Evolutionary conservation across 2,888 invertebrate genomes (phyloP), one percentile per base, ranked within the genome.

Genomic region (Amblyjoppa proteus): DNA sequence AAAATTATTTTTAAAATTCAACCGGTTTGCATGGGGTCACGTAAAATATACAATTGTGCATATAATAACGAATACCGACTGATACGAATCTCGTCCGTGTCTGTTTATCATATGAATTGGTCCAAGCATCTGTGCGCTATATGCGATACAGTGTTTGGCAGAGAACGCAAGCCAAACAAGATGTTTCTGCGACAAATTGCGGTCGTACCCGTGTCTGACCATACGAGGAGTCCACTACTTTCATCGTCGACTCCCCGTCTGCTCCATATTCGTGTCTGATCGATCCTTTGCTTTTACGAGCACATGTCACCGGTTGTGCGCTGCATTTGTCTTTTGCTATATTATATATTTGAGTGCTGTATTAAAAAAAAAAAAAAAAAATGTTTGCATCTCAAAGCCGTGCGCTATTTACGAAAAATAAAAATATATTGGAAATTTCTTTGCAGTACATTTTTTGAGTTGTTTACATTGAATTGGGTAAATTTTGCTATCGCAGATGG

Each of bases 191-290:
- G 82, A 41, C 45, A 69, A 45, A 38, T 69, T 25, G 25, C n/a
- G 51, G 68, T 28, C 13, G 56, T 16, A 25, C 2, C 58, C 34
- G 56, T n/a, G 81, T 70, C 81, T 51, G 81, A 70, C 69, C 58
- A 49, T 51, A 51, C 75, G 20, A 38, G 49, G 69, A 81, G 25
- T 38, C 45, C 25, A 73, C 80, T 81, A 84, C 84, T 81, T 71
- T 56, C 28, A 11, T 28, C 66, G 11, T 38, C 41, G 20, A 56
- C 16, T 56, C n/a, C 28, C 45, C 28, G 28, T 20, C 41, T 69
- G 20, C 68, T 56, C 49, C 38, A 25, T 53, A 71, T 66, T 71
- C 61, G 45, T 25, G 56, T 66, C 41, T 38, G 38, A 73, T 73
- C 56, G 58, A 73, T 73, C 41, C 58, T 25, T 41, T 13, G 20